A percentile compares a stretch with the other conserved stretches of the same genome.
Conservation (phyloP, 2,113 vertebrate species). For the Craseonycteris thonglongyai region DNA sequence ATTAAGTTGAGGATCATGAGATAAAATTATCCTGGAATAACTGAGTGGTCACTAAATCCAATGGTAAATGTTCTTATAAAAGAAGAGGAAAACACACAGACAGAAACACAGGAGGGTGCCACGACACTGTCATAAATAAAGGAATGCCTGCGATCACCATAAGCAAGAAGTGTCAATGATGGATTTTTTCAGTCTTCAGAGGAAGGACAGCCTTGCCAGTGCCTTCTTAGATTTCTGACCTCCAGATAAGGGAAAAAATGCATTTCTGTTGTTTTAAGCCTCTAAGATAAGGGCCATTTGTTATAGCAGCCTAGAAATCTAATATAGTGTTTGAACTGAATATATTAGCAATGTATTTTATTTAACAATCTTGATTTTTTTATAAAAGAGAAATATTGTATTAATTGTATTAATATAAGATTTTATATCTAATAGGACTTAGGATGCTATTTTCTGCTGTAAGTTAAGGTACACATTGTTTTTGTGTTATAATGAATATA, state of each 20-base stretch:
- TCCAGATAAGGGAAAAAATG: not conserved
- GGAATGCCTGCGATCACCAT: not conserved
- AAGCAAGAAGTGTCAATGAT: not conserved
- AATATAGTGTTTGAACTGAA: not conserved
- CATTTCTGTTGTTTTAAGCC: not conserved
- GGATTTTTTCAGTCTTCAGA: not conserved
- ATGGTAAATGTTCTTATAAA: not conserved
- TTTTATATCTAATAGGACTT: not conserved
- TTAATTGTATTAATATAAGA: not conserved
- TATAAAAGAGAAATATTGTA: not conserved
- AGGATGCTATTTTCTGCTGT: not conserved
- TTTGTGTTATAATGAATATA: not conserved
- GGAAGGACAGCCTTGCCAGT: rapidly evolving
- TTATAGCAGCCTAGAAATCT: not conserved
- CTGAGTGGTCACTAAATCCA: not conserved
- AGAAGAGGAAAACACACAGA: not conserved
- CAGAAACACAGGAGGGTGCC: not conserved
- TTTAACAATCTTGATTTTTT: not conserved
- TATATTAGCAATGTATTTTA: not conserved
- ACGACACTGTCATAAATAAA: too few relatives aligned
- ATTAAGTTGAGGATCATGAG: too few relatives aligned
- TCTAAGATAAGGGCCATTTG: not conserved
- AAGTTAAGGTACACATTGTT: not conserved
- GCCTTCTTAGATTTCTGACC: not conserved
- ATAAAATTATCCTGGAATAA: not conserved